A percentile compares a stretch with the other conserved stretches of the same genome.
phyloP scores from a whole-genome alignment of 1,140 invertebrate species.

The Drosophila setifemur region DNA sequence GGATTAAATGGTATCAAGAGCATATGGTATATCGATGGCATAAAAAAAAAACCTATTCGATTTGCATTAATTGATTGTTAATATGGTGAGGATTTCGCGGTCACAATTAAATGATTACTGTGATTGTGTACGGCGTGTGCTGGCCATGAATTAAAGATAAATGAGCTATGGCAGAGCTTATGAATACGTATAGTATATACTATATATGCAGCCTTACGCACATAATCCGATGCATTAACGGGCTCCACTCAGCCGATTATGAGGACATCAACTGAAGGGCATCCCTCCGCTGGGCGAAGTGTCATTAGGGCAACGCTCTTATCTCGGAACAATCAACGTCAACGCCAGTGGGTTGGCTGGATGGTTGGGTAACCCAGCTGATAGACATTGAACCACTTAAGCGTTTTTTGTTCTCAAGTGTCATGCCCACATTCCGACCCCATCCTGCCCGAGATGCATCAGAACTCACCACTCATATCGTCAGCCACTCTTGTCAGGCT shows the following conservation, averaged over 20 bases:
- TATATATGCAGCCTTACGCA: background rate
- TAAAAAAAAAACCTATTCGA: slow-evolving; percentile 46
- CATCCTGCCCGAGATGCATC: slow-evolving; percentile 10
- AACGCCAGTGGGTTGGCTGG: slow-evolving; percentile 1
- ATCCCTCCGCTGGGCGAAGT: slow-evolving; percentile 12
- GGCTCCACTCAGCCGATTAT: slow-evolving; percentile 29
- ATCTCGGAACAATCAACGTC: slow-evolving; percentile 62
- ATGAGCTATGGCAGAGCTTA: background rate
- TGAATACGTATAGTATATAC: background rate
- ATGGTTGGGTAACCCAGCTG: background rate
- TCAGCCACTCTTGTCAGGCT: slow-evolving; percentile 13
- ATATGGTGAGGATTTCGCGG: slow-evolving; percentile 54
- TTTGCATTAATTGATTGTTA: slow-evolving; percentile 75
- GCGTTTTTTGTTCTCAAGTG: slow-evolving; percentile 60
- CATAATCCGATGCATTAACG: slow-evolving; percentile 31
- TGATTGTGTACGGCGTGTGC: slow-evolving; percentile 7
- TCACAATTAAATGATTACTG: slow-evolving; percentile 74
- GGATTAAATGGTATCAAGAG: slow-evolving; percentile 29
- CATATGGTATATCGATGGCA: slow-evolving; percentile 32
- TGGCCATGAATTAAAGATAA: slow-evolving; percentile 19
- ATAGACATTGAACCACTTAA: slow-evolving; percentile 28
- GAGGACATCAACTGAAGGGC: slow-evolving; percentile 30
- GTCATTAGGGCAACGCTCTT: slow-evolving; percentile 56
- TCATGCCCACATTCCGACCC: slow-evolving; percentile 1
- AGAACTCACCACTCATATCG: slow-evolving; percentile 14